These are phyloP conservation scores for Odobenus rosmarus DNA, from an alignment of 2,113 vertebrate species.

Conservation along the genomic window DNA sequence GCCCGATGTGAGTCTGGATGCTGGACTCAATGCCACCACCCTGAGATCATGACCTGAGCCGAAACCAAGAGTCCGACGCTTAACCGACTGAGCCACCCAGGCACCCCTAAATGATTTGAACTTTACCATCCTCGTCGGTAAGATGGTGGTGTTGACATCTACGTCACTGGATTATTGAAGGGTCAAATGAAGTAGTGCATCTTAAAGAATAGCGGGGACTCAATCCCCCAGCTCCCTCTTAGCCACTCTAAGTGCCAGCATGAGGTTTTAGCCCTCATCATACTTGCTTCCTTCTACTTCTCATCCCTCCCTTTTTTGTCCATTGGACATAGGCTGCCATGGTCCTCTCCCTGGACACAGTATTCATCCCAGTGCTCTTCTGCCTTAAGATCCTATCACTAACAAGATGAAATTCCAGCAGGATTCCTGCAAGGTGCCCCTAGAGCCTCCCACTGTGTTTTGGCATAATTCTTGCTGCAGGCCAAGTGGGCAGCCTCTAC, in stretches of 20 bases:
- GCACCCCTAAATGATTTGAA: not conserved
- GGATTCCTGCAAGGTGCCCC: not conserved
- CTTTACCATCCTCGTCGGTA: not conserved
- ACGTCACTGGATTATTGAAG: not conserved
- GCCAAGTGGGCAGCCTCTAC: not conserved
- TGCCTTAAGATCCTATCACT: not conserved
- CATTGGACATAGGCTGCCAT: not conserved
- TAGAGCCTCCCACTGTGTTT: not conserved
- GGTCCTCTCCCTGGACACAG: not conserved
- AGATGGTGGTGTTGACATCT: not conserved
- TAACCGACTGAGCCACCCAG: not conserved
- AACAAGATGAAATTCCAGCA: slow-evolving; percentile 3
- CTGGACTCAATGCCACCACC: not conserved
- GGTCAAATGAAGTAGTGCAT: not conserved
- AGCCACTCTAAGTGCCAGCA: not conserved
- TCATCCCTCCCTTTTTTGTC: not conserved
- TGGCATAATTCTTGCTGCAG: not conserved
- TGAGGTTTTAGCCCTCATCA: not conserved
- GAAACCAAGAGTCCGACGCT: not conserved
- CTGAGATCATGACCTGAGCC: not conserved
- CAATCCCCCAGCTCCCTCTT: not conserved
- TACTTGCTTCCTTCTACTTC: not conserved
- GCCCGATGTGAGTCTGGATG: not conserved
- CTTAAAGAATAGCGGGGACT: not conserved
- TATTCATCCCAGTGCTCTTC: not conserved